Conservation (phyloP, 2,113 vertebrate species). For the Mugil cephalus region DNA sequence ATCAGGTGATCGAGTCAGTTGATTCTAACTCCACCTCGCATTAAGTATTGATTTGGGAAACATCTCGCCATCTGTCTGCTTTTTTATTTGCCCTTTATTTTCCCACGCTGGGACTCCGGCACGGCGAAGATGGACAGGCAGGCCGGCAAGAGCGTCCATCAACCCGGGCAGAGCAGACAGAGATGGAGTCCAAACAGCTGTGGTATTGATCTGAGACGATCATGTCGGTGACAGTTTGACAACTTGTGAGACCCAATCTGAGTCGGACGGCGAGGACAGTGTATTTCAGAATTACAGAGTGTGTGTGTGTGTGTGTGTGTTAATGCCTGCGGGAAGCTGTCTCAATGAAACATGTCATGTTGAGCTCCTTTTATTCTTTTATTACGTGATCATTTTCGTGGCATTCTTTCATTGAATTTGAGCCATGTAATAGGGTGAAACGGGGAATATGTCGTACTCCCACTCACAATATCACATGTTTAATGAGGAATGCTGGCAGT, state of each 20-base stretch:
- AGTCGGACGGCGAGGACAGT: neutral
- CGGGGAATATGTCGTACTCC: too few relatives aligned
- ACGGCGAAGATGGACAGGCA: conserved; percentile 23
- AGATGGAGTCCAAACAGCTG: conserved; percentile 41
- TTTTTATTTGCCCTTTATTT: conserved; percentile 10
- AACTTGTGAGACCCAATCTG: conserved; percentile 25
- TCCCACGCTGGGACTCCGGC: conserved; percentile 7
- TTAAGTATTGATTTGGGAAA: conserved; percentile 20
- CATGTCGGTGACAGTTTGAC: conserved; percentile 27
- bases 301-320: neutral
- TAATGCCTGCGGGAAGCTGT: neutral
- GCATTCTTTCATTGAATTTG: neutral
- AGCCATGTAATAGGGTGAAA: neutral
- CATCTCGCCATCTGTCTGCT: conserved; percentile 1
- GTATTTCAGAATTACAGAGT: neutral
- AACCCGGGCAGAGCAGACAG: conserved; percentile 12
- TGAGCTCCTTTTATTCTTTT: neutral
- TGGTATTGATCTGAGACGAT: conserved; percentile 44
- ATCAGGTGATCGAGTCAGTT: neutral
- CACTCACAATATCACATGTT: too few relatives aligned
- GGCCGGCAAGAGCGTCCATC: conserved; percentile 37
- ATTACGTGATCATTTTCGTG: neutral
- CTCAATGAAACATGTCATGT: neutral
- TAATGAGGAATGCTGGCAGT: too few relatives aligned
- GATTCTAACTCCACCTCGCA: conserved; percentile 6